These are phyloP conservation scores for Polypterus senegalus DNA, from an alignment of 2,113 vertebrate genomes.

Conservation along the genomic window DNA sequence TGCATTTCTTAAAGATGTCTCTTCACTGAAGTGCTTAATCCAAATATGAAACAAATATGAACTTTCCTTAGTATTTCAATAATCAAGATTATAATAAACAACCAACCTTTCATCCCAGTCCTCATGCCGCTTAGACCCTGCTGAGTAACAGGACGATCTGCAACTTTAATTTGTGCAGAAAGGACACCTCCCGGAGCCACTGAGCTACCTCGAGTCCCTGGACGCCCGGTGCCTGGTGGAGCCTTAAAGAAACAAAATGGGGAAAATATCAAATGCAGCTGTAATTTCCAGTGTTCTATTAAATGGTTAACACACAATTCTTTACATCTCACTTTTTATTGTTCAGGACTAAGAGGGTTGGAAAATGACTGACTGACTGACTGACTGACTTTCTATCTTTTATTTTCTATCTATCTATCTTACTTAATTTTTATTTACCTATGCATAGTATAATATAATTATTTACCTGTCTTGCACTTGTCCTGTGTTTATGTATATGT, in stretches of 20 bases:
- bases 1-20: not conserved
- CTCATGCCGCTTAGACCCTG: slow-evolving; percentile 96
- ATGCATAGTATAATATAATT: not conserved
- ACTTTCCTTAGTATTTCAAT: not conserved
- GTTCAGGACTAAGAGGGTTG: too few species aligned
- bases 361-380: too few species aligned
- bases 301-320: not conserved
- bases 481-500: not conserved
- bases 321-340: not conserved
- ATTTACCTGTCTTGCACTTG: not conserved
- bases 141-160: slow-evolving; percentile 88
- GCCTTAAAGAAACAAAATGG: slow-evolving; percentile 42
- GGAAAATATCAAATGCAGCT: not conserved
- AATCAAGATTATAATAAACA: slow-evolving; percentile 9
- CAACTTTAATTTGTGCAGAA: slow-evolving; percentile 81
- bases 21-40: not conserved
- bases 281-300: not conserved
- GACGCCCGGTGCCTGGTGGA: slow-evolving; percentile 66
- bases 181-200: slow-evolving; percentile 55
- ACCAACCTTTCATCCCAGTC: slow-evolving; percentile 75
- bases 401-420: too few species aligned
- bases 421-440: too few species aligned
- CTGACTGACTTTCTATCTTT: too few species aligned
- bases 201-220: slow-evolving; percentile 52
- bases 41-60: not conserved